Conservation (phyloP, 1,140 invertebrate genomes). For the Bombus polaris region DNA sequence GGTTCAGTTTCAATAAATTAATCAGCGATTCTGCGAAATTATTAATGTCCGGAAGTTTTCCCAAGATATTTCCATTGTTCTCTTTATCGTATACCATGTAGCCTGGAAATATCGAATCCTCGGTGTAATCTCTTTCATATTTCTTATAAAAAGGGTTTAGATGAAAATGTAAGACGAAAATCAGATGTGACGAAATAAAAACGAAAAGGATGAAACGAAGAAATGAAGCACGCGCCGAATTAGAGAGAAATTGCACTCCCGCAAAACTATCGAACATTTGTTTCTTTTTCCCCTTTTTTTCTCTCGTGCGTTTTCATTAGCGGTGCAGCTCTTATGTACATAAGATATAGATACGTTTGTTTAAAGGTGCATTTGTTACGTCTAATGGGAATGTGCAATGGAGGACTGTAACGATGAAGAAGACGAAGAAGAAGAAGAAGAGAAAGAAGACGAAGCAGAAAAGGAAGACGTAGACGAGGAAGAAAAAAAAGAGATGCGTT, state of each 20-base stretch:
- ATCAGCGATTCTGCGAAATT: neutral
- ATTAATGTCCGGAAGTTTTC: neutral
- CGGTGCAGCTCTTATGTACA: constrained; percentile 78
- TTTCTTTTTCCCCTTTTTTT: constrained; percentile 52
- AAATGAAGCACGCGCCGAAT: neutral
- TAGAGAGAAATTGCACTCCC: neutral
- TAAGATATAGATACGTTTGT: constrained; percentile 79
- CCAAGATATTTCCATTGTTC: neutral
- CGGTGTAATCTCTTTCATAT: constrained; percentile 62
- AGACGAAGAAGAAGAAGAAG: neutral
- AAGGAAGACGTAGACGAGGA: constrained; percentile 24
- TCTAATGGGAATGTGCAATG: constrained; percentile 83
- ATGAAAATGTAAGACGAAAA: constrained; percentile 47
- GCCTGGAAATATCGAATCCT: constrained; percentile 32
- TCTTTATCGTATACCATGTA: neutral
- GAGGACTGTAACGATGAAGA: constrained; percentile 59
- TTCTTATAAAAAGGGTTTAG: constrained; percentile 50
- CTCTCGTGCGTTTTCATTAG: constrained; percentile 63
- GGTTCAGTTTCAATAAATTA: neutral
- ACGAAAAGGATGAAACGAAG: constrained; percentile 54
- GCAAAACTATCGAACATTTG: constrained; percentile 63
- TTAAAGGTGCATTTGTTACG: constrained; percentile 81
- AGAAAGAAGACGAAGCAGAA: constrained; percentile 42
- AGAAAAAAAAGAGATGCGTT: constrained; percentile 14
- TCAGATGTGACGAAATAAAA: neutral